Base-by-base conservation (phyloP, 2,888 invertebrate species). In the Pandemis cinnamomeana region DNA sequence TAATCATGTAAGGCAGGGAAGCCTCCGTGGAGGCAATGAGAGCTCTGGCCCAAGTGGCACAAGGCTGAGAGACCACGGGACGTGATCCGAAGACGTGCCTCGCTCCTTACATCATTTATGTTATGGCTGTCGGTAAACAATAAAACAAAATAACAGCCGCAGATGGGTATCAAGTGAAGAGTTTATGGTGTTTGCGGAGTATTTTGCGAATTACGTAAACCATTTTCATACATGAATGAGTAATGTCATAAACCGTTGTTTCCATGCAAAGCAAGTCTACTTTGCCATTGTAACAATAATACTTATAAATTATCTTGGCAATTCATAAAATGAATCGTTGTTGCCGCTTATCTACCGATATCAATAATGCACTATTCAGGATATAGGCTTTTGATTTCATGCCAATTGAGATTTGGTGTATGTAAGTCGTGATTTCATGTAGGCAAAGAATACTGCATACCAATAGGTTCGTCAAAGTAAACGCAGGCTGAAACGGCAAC, bases 401-500 rank as follows among this genome's bases (percentile, higher is more conserved):
- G n/a, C 41, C 7, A 41, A 61, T 44, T 63, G 11, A 63, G 20
- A 63, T 13, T 48, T 53, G 15, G 15, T 7, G 2, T 51, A 53
- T 7, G 2, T 51, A 53, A 11, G n/a, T 46, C 10, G 8, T n/a
- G n/a, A 68, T n/a, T 11, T 27, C 10, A 41, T 10, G 2, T 42
- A 62, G 64, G 20, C 5, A 66, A 67, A 5, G 41, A 69, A 63
- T 61, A 71, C 11, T 60, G 77, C 88, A 75, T 87, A 91, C 91
- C 90, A 72, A 90, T 89, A 75, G 87, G 87, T 66, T 79, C 82
- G 71, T 81, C 84, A 77, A 87, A 87, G 78, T 85, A 87, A 78
- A 83, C 87, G 72, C 83, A 85, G 77, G 87, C 86, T 13, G 90
- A 88, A 64, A 90, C 86, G 64, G 82, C 79, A n/a, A 88, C 83